Base-by-base conservation (phyloP, 2,113 vertebrate genomes). In the Rhagologus leucostigma region DNA sequence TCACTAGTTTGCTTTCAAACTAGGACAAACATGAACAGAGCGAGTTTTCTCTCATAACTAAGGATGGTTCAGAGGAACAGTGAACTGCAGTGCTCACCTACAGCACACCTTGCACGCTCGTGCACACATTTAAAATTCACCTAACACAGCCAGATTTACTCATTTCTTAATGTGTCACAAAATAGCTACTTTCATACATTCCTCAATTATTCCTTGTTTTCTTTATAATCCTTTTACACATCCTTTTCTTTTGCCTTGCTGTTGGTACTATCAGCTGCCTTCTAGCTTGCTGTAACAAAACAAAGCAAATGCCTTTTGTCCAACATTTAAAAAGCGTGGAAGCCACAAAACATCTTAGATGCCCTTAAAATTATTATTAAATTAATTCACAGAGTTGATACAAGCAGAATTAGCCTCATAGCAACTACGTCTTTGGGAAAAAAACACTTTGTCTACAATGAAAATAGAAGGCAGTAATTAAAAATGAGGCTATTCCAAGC, bases 41-140 rank as follows among this genome's bases (percentile, higher is more conserved):
- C 0, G 0, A 79, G 23, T 22, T 86, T 55, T 67, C 8, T 7
- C 3, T 13, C 55, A 3, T 7, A 63, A 91, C 3, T n/a, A 23
- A 21, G 12, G 52, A 30, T 4, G 15, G 75, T 41, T 87, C 62
- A 50, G 52, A 33, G 67, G 75, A 16, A 49, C 89, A 60, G 24
- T 27, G 68, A 81, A 26, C 2, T 59, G 33, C 65, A 49, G 39
- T 53, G 90, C 60, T 70, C 59, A 62, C 24, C 64, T 70, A 4
- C 18, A 81, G 56, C 42, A 7, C 23, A 39, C 3, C 57, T 23
- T 16, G 27, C 78, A 71, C 46, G 77, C 69, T 55, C 63, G 37
- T 3, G 4, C 39, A 71, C 14, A 89, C 56, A 32, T 32, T 62
- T n/a, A 41, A 41, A 69, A 55, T 23, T 56, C 67, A 83, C 62